Base-by-base conservation (phyloP, 2,888 invertebrate species). In the Pseudanteris insignis region DNA sequence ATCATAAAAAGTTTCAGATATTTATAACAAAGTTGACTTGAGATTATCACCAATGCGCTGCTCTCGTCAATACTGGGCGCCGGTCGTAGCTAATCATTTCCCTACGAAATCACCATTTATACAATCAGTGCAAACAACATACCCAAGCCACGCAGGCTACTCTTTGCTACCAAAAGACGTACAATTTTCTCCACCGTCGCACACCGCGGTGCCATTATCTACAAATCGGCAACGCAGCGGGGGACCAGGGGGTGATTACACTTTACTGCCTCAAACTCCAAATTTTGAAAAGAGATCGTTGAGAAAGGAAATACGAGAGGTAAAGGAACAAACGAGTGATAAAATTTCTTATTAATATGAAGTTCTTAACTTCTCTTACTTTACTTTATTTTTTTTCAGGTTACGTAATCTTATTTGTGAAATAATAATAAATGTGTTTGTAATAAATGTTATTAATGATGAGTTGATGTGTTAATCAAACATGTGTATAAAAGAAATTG, bases 51-150 rank as follows among this genome's bases (percentile, higher is more conserved):
- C 82, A 36, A 76, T 79, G 28, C 85, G 85, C 37, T 83, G 85
- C 70, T 83, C 83, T 50, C 78, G 81, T 59, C 84, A 84, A 68
- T 82, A 83, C 66, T 89, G 89, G 89, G 84, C 86, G 53, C 89
- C 89, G 3, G 78, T 89, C 59, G 86, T 88, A 36, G 89, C 89
- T 15, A 88, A 86, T 54, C 90, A 89, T 78, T 89, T 89, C 75
- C 86, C 89, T 10, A 83, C 84, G 12, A 84, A 84, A 63, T 89
- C 88, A 34, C 89, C 89, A 44, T 89, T 89, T 81, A 68, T 73
- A 64, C 72, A 70, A 63, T 55, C 63, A 46, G 63, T 67, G 28
- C 70, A 70, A 58, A 38, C 34, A n/a, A 46, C 57, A 7, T 50
- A 58, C 14, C 59, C 68, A 13, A 70, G 67, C 38, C 70, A 71